Percentiles rank a stretch among this genome's conserved stretches.
Conservation (phyloP, 1,140 invertebrate genomes). For the Macrobrachium nipponense region DNA sequence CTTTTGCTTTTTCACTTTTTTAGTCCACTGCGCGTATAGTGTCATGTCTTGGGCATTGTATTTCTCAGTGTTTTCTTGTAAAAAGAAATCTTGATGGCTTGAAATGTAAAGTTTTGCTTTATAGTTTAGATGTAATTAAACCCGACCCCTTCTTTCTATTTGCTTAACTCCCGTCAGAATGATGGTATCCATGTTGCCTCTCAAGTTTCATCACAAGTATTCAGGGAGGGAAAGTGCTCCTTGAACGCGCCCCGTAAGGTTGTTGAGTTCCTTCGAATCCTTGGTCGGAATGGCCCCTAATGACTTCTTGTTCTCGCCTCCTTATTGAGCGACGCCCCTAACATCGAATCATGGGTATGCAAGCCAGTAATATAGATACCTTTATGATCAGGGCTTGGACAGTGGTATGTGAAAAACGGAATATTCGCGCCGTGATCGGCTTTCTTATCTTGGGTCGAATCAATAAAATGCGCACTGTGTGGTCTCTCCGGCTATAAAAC, state of each 20-base stretch:
- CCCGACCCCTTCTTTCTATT: too few species aligned
- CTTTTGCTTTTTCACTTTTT: too few species aligned
- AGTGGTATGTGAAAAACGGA: slow-evolving; percentile 24
- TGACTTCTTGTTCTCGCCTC: not conserved
- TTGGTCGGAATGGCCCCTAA: not conserved
- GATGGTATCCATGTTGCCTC: not conserved
- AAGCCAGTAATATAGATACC: slow-evolving; percentile 31
- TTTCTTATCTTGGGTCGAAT: slow-evolving; percentile 42
- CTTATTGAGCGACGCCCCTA: not conserved
- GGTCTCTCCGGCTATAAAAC: slow-evolving; percentile 43
- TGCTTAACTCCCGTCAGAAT: too few species aligned
- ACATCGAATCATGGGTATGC: slow-evolving; percentile 38
- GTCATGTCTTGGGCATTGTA: too few species aligned
- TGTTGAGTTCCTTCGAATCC: not conserved
- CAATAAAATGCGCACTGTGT: slow-evolving; percentile 51
- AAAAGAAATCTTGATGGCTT: too few species aligned
- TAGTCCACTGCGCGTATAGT: too few species aligned
- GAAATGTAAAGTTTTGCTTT: too few species aligned
- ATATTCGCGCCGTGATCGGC: slow-evolving; percentile 10
- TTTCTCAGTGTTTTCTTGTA: too few species aligned
- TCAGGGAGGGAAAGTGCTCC: slow-evolving; percentile 16
- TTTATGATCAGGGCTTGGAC: slow-evolving; percentile 22
- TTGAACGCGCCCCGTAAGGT: not conserved
- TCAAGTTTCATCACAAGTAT: slow-evolving; percentile 40
- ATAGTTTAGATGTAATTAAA: too few species aligned